phyloP scores from a whole-genome alignment of 2,888 invertebrate species.

The Deilephila elpenor region DNA sequence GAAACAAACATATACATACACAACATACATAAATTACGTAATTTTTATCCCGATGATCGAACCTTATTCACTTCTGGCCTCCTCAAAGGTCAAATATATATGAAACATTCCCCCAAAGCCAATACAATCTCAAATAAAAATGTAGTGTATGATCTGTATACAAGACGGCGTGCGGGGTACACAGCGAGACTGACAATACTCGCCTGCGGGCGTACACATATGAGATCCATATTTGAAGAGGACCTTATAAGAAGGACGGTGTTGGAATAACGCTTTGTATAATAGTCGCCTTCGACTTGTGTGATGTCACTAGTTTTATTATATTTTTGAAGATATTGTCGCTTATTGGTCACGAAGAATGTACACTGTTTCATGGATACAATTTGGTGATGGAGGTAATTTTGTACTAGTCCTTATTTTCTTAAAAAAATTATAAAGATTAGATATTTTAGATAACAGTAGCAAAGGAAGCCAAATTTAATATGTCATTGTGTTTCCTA shows the following conservation, averaged over 20 bases:
- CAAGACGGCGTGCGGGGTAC: not conserved
- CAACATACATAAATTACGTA: too few relatives aligned
- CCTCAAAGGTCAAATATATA: not conserved
- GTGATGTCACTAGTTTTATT: not conserved
- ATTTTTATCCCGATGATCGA: too few relatives aligned
- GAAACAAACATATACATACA: too few relatives aligned
- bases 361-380: not conserved
- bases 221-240: slow-evolving; percentile 41
- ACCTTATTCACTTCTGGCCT: not conserved
- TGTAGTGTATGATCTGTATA: slow-evolving; percentile 1
- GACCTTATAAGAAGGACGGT: slow-evolving; percentile 26
- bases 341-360: not conserved
- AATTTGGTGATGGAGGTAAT: too few relatives aligned
- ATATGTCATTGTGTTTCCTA: too few relatives aligned
- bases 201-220: slow-evolving; percentile 36
- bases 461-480: too few relatives aligned
- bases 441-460: too few relatives aligned
- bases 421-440: too few relatives aligned
- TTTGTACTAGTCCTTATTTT: too few relatives aligned
- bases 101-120: not conserved
- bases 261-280: not conserved
- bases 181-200: slow-evolving; percentile 34
- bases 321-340: slow-evolving; percentile 1
- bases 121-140: slow-evolving; percentile 15
- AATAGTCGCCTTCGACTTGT: not conserved